Conservation (phyloP, 2,113 vertebrate genomes). For the Grammomys dolichurus region DNA sequence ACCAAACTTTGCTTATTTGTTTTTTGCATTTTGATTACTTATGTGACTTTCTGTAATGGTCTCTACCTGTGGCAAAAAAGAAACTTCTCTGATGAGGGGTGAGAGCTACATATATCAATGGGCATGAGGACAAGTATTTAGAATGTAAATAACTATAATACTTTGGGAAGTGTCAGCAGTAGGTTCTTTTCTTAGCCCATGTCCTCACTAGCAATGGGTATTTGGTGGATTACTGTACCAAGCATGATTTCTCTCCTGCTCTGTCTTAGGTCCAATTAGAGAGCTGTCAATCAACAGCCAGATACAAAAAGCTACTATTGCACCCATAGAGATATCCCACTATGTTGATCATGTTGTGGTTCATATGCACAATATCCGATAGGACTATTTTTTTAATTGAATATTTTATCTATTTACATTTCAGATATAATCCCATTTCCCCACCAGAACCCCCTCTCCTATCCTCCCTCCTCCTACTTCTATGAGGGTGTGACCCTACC, state of each 20-base stretch:
- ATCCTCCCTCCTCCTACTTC: no score
- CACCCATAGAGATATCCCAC: no score
- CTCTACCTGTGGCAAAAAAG: neutral
- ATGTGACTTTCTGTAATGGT: neutral
- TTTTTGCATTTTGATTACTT: neutral
- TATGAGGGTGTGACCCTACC: no score
- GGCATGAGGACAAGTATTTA: no score
- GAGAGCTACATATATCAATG: neutral
- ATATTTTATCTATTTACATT: no score
- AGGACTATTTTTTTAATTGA: neutral
- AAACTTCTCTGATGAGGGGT: neutral
- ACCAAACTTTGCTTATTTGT: neutral
- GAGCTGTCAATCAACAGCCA: no score
- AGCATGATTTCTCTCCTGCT: neutral
- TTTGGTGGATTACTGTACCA: neutral
- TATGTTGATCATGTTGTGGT: neutral
- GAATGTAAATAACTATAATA: neutral
- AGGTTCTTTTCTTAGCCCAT: neutral
- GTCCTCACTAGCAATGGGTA: neutral
- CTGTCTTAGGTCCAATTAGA: neutral
- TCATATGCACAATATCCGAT: no score
- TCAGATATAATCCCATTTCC: no score
- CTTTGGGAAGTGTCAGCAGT: neutral
- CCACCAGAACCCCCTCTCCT: no score
- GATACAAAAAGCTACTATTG: neutral